A percentile compares a stretch with the other conserved stretches of the same genome.
Evolutionary conservation across 2,797 vertebrate species (phyloP).

Genomic region (Sebastes dallii): DNA sequence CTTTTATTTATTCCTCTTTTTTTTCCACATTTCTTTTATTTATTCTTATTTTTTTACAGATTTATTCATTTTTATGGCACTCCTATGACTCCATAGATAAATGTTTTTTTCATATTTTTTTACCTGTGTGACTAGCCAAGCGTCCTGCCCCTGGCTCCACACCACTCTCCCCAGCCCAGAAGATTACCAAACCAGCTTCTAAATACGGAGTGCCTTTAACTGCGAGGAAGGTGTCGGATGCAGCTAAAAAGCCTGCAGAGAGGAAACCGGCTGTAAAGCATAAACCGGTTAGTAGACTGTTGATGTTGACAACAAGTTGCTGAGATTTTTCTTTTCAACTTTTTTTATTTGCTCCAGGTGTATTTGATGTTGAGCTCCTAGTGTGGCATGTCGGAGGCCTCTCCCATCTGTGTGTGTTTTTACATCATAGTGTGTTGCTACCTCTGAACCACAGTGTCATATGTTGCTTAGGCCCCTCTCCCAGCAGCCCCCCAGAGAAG

Average conservation of each 20-base stretch:
- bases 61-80: no score
- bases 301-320: background rate
- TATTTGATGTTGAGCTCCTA: background rate
- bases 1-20: no score
- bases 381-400: conserved; percentile 10
- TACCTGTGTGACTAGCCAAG: conserved; percentile 79
- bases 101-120: background rate
- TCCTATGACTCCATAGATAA: background rate
- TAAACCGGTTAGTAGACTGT: conserved; percentile 83
- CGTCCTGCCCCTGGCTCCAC: conserved; percentile 84
- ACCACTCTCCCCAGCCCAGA: conserved; percentile 84
- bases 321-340: no score
- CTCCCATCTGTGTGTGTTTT: conserved; percentile 30
- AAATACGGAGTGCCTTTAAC: conserved; percentile 98
- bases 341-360: background rate
- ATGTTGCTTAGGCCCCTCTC: conserved; percentile 88
- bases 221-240: conserved; percentile 83
- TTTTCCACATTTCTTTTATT: no score
- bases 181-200: conserved; percentile 96
- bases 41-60: no score
- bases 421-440: conserved; percentile 39
- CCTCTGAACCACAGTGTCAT: conserved; percentile 87
- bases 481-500: conserved; percentile 85
- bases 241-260: conserved; percentile 84
- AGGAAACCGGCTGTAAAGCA: conserved; percentile 84